Base-by-base conservation (phyloP, 2,113 vertebrate genomes). In the Epinephelus moara region DNA sequence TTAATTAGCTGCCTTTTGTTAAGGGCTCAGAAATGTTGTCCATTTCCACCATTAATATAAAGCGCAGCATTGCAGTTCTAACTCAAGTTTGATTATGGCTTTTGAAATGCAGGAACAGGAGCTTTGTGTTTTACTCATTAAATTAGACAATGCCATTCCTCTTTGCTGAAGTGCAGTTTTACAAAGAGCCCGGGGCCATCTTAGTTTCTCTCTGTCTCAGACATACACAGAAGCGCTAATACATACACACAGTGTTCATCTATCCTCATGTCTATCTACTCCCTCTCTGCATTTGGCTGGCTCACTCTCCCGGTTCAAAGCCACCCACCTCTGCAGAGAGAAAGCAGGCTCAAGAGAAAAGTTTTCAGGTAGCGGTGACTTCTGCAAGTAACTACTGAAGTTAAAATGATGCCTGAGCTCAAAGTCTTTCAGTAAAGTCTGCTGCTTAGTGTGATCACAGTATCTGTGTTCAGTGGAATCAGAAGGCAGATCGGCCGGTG, bases 241-340 rank as follows among this genome's bases (percentile, higher is more conserved):
- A 53, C 47, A 47, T 15, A 9, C 62, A 0, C n/a, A 17, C 25
- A 70, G 21, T 27, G 49, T 66, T 75, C 63, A 72, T 83, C 40
- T 57, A 0, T 69, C 52, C 50, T 60, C 1, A 12, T 74, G 21
- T 75, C 27, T 33, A 0, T 78, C 45, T 40, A 0, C 10, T 15
- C 17, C 61, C 40, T 40, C 63, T 27, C 70, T 81, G 66, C 33
- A 27, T 85, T 82, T 71, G 52, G 57, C 68, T 60, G 50, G 42
- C 45, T 68, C 49, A 74, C 45, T 78, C 67, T 49, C 21, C 61
- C 15, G 15, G 27, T 80, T 92, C 72, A 85, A 73, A 82, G 75
- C 66, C 55, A 47, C n/a, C 67, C 49, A 27, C 56, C 68, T 91
- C 75, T 71, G 67, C 78, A 61, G 23, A 80, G 47, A 80, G 47